A percentile compares a stretch with the other conserved stretches of the same genome.
Conservation (phyloP, 2,797 vertebrate genomes). For the Streptopelia turtur region DNA sequence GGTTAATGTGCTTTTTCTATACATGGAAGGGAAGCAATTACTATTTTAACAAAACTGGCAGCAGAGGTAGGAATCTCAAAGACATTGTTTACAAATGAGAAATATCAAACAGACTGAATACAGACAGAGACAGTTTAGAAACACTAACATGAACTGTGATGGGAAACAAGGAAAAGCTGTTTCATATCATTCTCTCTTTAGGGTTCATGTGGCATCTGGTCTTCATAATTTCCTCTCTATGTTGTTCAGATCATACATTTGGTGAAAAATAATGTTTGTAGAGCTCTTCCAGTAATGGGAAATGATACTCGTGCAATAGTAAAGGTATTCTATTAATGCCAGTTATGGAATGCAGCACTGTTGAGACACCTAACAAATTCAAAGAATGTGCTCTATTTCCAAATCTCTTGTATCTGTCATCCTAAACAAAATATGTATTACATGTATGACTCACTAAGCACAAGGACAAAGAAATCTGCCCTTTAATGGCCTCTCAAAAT, state of each 20-base stretch:
- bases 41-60: neutral
- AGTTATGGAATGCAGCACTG: neutral
- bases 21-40: neutral
- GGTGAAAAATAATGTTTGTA: neutral
- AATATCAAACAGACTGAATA: neutral
- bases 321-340: neutral
- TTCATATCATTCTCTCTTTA: neutral
- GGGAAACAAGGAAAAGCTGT: neutral
- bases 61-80: neutral
- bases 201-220: neutral
- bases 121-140: neutral
- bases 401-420: constrained; percentile 53
- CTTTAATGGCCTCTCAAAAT: constrained; percentile 74
- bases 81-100: neutral
- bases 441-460: constrained; percentile 38
- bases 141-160: neutral
- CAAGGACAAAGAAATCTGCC: constrained; percentile 63
- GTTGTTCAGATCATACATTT: neutral
- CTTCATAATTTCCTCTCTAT: neutral
- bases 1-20: neutral
- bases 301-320: neutral
- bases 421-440: constrained; percentile 62
- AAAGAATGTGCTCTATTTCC: constrained; percentile 8
- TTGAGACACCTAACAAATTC: constrained; percentile 57
- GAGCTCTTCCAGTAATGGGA: neutral